A percentile compares a stretch with the other conserved stretches of the same genome.
Conservation (phyloP, 2,797 vertebrate species). For the Dendrocincla fuliginosa region DNA sequence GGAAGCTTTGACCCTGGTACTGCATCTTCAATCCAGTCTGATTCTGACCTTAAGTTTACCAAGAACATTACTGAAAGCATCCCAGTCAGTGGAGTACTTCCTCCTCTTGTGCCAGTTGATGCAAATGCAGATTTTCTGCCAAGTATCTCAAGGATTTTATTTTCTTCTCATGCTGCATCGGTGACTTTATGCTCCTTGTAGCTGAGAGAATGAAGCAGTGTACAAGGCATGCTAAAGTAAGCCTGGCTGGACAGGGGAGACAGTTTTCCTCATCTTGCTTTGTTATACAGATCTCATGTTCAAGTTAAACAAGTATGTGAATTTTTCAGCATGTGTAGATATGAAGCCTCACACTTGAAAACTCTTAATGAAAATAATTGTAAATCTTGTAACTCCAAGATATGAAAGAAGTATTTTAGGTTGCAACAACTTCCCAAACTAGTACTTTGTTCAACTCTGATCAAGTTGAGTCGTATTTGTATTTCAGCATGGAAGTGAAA, state of each 20-base stretch:
- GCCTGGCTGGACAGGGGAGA: not conserved
- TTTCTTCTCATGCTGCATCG: not conserved
- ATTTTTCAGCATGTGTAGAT: not conserved
- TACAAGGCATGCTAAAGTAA: not conserved
- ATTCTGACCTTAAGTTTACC: not conserved
- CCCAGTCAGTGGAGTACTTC: rapidly evolving
- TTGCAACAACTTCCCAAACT: not conserved
- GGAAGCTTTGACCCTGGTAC: not conserved
- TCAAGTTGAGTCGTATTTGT: not conserved
- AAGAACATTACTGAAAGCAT: not conserved
- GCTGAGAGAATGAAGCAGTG: not conserved
- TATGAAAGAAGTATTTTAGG: not conserved
- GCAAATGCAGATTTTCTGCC: not conserved
- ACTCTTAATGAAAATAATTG: not conserved
- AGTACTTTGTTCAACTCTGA: not conserved
- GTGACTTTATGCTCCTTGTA: not conserved
- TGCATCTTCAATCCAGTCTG: not conserved
- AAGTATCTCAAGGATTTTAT: not conserved
- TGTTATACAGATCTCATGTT: not conserved
- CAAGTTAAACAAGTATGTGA: not conserved
- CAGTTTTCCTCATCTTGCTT: not conserved
- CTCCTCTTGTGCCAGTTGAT: not conserved
- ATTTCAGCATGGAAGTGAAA: not conserved
- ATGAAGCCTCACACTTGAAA: not conserved
- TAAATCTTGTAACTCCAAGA: not conserved